These are phyloP conservation scores for Petrocephalus schoutedeni DNA, from an alignment of 2,797 vertebrate species.

Conservation along the genomic window DNA sequence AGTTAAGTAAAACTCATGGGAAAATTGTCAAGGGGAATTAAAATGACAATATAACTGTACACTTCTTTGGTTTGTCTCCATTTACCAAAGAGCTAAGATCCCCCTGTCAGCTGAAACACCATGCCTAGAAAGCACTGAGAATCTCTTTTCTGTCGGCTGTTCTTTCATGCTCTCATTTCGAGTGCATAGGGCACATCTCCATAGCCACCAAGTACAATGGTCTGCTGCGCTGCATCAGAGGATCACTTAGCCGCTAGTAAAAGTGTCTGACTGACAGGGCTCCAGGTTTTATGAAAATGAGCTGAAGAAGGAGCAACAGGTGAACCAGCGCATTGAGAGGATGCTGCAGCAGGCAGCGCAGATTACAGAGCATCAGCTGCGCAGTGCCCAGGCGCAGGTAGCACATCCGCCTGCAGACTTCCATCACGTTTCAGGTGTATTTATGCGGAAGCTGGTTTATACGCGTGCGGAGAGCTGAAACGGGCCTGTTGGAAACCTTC, in stretches of 20 bases:
- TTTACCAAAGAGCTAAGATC: background rate
- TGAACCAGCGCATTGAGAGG: constrained; percentile 87
- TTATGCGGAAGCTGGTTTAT: background rate
- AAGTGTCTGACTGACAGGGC: constrained; percentile 53
- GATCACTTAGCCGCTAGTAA: background rate
- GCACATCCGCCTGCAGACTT: background rate
- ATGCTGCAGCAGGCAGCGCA: constrained; percentile 81
- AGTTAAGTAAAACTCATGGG: background rate
- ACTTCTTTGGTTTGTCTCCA: background rate
- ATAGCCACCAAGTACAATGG: background rate
- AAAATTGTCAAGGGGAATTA: background rate
- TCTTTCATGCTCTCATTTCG: background rate
- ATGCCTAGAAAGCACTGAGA: background rate
- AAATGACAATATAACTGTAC: background rate
- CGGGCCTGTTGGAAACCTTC: constrained; percentile 6
- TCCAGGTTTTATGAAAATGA: constrained; percentile 93
- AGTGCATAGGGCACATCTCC: background rate
- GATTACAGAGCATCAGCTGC: constrained; percentile 48
- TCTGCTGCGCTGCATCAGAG: background rate
- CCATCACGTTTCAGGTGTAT: background rate
- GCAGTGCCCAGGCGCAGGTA: too few relatives aligned
- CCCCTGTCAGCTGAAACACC: background rate
- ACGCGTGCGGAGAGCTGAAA: background rate
- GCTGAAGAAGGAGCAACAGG: constrained; percentile 85
- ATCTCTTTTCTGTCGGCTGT: background rate